Base-by-base conservation (phyloP, 2,113 vertebrate species). In the Engystomops pustulosus region DNA sequence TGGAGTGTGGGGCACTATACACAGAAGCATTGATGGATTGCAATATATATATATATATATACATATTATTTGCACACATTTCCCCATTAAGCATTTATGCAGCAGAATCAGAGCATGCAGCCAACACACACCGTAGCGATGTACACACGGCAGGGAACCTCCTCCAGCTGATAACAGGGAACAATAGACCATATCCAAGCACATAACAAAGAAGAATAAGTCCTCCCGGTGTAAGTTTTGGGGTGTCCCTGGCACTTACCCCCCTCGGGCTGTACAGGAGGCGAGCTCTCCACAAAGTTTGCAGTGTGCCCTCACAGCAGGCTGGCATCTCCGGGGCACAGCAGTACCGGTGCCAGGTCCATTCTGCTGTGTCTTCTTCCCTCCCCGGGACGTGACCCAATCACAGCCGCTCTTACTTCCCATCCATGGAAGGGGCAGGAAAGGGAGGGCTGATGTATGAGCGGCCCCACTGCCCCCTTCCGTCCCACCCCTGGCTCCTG, bases 301-400 rank as follows among this genome's bases (percentile, higher is more conserved):
- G 10, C 62, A 0, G 62, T 18, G 62, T 67, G 20, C 14, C 2
- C 15, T 4, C n/a, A n/a, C n/a, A 32, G 62, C 30, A 36, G 62
- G 30, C 62, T 20, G 62, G 15, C 23, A 25, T 11, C 55, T 25
- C 55, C 3, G 55, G 23, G 55, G 10, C 8, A 25, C n/a, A 71
- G 1, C 6, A 2, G 11, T 12, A 45, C 44, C 44, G 44, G 44
- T 45, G 44, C 74, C 49, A 9, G 47, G 30, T 23, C 32, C 34
- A 55, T 53, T 53, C 34, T 47, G 77, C 32, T 30, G 44, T 69
- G 41, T 55, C 58, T 58, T 67, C 41, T 36, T 58, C 68, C n/a
- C 82, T 78, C 44, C 74, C 67, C 62, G 72, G 53, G 82, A 78
- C 60, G 82, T 47, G 72, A 41, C 41, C 82, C 82, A 84, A 84